phyloP scores from a whole-genome alignment of 2,113 vertebrate species.

The Hippolais icterina region DNA sequence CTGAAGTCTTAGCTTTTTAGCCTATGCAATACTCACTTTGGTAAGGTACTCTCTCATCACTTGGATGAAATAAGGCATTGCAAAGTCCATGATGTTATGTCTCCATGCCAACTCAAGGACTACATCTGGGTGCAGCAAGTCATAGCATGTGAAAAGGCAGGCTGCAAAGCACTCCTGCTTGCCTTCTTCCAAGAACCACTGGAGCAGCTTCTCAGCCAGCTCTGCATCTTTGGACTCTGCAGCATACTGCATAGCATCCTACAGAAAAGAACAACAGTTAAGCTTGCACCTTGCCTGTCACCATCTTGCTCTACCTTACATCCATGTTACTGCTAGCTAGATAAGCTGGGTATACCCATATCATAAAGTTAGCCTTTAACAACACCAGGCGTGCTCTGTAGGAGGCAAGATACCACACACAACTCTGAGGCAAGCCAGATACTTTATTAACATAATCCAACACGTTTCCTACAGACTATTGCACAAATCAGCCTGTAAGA shows the following conservation, averaged over 20 bases:
- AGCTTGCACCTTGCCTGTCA: background rate
- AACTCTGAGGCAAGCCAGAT: background rate
- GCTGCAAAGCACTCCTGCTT: slow-evolving; percentile 87
- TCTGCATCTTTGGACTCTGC: slow-evolving; percentile 87
- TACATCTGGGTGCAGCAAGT: slow-evolving; percentile 86
- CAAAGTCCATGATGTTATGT: slow-evolving; percentile 86
- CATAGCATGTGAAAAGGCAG: slow-evolving; percentile 87
- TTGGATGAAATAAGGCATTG: slow-evolving; percentile 92
- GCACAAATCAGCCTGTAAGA: background rate
- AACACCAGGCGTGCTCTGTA: background rate
- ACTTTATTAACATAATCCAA: background rate
- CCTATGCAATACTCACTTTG: slow-evolving; percentile 77
- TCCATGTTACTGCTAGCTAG: background rate
- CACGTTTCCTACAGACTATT: background rate
- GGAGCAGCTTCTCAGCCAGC: slow-evolving; percentile 84
- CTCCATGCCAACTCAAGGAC: slow-evolving; percentile 90
- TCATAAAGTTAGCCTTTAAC: background rate
- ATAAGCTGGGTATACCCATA: background rate
- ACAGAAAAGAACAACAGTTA: background rate
- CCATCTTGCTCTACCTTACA: background rate
- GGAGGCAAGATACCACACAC: background rate
- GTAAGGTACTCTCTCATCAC: slow-evolving; percentile 89
- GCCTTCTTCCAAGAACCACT: slow-evolving; percentile 90
- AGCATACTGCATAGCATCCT: slow-evolving; percentile 90
- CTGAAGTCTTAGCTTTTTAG: background rate